A percentile compares a stretch with the other conserved stretches of the same genome.
phyloP scores from a whole-genome alignment of 2,797 vertebrate genomes.

The Macrochelys suwanniensis region DNA sequence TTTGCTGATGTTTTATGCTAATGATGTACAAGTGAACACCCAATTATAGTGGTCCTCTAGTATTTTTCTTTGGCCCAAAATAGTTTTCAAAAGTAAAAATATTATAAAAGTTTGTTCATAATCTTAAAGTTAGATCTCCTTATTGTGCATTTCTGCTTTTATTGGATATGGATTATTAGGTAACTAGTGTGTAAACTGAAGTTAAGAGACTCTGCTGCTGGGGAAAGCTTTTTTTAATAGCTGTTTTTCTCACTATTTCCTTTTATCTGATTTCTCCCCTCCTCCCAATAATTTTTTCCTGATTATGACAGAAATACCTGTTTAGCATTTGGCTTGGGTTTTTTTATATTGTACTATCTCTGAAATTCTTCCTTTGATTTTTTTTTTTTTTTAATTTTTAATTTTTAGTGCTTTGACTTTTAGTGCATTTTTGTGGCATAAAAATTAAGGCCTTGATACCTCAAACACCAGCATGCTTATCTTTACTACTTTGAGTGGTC shows the following conservation, averaged over 20 bases:
- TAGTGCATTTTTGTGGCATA: too few species aligned
- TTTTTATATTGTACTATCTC: neutral
- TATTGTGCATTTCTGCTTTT: neutral
- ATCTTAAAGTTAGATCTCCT: neutral
- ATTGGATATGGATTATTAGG: neutral
- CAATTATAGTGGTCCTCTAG: neutral
- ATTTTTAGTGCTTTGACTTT: neutral
- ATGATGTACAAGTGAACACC: too few species aligned
- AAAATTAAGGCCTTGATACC: too few species aligned
- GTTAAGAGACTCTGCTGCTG: neutral
- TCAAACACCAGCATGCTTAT: too few species aligned
- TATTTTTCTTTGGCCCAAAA: neutral
- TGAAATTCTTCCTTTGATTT: neutral
- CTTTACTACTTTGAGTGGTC: too few species aligned
- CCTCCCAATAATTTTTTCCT: neutral
- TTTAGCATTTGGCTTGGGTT: neutral
- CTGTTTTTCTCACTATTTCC: neutral
- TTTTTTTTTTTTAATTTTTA: too few species aligned
- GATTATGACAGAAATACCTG: accelerated
- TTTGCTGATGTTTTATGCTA: neutral
- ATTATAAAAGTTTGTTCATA: neutral
- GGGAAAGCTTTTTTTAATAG: too few species aligned
- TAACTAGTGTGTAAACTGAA: neutral
- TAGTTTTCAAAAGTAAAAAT: neutral
- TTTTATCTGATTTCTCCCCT: neutral